Evolutionary conservation across 2,113 vertebrate species (phyloP).

Genomic region (Centrocercus urophasianus): DNA sequence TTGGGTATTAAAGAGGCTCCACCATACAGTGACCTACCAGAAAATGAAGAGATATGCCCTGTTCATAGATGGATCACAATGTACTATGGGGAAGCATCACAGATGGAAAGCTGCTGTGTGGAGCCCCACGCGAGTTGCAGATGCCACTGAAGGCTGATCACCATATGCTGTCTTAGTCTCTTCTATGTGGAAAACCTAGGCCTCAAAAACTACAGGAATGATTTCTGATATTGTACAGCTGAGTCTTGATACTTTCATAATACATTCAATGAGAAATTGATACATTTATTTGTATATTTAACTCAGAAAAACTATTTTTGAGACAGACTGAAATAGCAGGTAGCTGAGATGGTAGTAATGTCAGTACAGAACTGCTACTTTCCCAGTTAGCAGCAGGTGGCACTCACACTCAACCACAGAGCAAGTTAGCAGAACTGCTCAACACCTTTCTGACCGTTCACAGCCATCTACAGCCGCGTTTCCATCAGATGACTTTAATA

Average conservation of each 20-base stretch:
- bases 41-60: no score
- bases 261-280: background rate
- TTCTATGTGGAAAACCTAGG: background rate
- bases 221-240: background rate
- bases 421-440: background rate
- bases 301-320: background rate
- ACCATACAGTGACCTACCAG: no score
- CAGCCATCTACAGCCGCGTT: background rate
- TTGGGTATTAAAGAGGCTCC: no score
- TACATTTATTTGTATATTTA: rapidly evolving
- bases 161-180: no score
- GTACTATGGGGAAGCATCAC: no score
- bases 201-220: background rate
- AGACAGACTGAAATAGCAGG: background rate
- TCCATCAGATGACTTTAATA: background rate
- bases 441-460: background rate
- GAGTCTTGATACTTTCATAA: background rate
- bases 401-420: background rate
- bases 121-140: no score
- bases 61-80: no score
- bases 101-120: no score
- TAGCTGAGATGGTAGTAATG: background rate
- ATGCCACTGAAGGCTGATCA: background rate
- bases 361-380: background rate
- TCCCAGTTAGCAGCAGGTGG: background rate